Base-by-base conservation (phyloP, 2,797 vertebrate genomes). In the Microctenopoma steveboyesi region DNA sequence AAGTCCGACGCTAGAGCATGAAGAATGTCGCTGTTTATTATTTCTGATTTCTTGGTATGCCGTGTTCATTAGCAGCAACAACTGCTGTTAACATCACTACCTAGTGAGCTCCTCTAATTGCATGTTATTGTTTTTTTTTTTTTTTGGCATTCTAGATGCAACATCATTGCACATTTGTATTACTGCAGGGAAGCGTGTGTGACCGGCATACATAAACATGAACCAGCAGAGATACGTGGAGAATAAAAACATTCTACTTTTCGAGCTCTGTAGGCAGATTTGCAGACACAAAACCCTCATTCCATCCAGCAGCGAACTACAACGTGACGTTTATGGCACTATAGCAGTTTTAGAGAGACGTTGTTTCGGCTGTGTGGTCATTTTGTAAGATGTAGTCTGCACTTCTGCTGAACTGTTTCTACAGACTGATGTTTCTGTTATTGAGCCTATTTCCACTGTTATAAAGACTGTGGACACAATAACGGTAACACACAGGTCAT, bases 11-110 rank as follows among this genome's bases (percentile, higher is more conserved):
- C 43, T 45, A 57, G 50, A 60, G 30, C 53, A 62, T 50, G 25
- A 64, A 40, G 35, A 70, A 75, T 48, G 5, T 47, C 64, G 47
- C 37, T 73, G 54, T 47, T 78, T 79, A 69, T 73, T 70, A 70
- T 74, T 74, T 65, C 35, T 43, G 61, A 85, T 82, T 79, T 76
- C 70, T 85, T 73, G 61, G 48, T 52, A 70, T 74, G 71, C 51
- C 0, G 28, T 70, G 66, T 74, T 92, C 66, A 85, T 89, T 86
- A 85, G 69, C 59, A 72, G 59, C 67, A 70, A 74, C 78, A 80
- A 63, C 58, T 18, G 49, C 60, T 66, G 79, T 76, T 64, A 83
- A 84, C 80, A 83, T 87, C 74, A 71, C 72, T 76, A 77, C 61
- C 54, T 50, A 57, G 55, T 27, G 51, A 80, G 76, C 77, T 84